Evolutionary conservation across 2,797 vertebrate species (phyloP), one percentile per base, ranked within the genome.

Genomic region (Gallinago solitaria): DNA sequence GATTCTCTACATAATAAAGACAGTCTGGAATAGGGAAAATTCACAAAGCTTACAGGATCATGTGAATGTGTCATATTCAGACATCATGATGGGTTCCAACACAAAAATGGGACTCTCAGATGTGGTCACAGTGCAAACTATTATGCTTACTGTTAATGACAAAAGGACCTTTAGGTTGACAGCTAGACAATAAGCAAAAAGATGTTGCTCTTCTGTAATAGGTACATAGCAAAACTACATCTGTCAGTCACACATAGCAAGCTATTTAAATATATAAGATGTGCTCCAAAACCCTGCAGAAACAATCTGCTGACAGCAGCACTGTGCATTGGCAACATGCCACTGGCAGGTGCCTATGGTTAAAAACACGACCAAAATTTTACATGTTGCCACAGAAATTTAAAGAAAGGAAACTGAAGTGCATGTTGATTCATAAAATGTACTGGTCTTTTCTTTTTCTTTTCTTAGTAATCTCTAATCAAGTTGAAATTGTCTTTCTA

Each of bases 401-500:
- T 93, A 69, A 76, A 88, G 51, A 82, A 82, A 9, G 23, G 30
- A 53, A 86, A 56, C 3, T 9, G 12, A 88, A 91, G 27, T 2
- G 3, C 9, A 5, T 61, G 27, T 68, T 47, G 37, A 75, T 89
- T 71, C 45, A 37, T 45, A 57, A 92, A 88, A 87, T 54, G 24
- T 19, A 53, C 16, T 12, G 11, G 11, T 2, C 27, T 83, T 92
- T 80, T 25, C 16, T 83, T 87, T 94, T 80, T 41, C 5, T 78
- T 74, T 82, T 64, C 39, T 83, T 71, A 17, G 24, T 27, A 71
- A 76, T 75, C 51, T 93, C 48, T 69, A 53, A 84, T 83, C 32
- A 90, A 92, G 23, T 19, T 73, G 43, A 93, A 94, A 84, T 85
- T 86, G 8, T 91, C 50, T 80, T 91, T 83, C 81, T 80, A 79